Conservation (phyloP, 2,797 vertebrate species). For the Gastrophryne carolinensis region DNA sequence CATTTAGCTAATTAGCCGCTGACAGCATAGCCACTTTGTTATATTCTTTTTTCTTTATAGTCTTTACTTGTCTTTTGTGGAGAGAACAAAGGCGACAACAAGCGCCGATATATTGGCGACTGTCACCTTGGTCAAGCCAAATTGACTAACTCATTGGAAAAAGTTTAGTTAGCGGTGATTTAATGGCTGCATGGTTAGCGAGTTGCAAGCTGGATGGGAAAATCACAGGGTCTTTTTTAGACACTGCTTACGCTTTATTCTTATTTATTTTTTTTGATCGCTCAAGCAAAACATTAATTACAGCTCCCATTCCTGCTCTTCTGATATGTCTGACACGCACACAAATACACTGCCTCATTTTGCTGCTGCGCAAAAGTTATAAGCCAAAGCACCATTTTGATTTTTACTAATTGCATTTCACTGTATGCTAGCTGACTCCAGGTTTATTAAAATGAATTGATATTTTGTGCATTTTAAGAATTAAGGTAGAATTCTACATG, state of each 20-base stretch:
- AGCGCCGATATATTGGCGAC: neutral
- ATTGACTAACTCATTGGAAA: neutral
- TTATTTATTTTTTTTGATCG: slow-evolving; percentile 1
- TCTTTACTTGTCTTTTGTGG: neutral
- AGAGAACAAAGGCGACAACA: neutral
- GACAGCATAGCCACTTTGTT: neutral
- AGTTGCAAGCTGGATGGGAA: neutral
- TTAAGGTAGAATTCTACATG: too few species aligned
- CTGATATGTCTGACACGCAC: neutral
- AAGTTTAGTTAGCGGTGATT: neutral
- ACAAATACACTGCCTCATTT: too few species aligned
- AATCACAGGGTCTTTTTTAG: neutral
- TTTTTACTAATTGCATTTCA: too few species aligned
- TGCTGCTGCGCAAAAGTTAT: too few species aligned
- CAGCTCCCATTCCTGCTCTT: neutral
- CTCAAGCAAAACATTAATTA: slow-evolving; percentile 12
- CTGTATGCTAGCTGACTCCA: too few species aligned
- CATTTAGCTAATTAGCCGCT: neutral
- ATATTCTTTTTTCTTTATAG: neutral
- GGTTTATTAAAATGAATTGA: too few species aligned
- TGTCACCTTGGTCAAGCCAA: neutral
- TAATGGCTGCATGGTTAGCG: neutral
- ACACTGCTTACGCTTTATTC: neutral
- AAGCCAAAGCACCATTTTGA: too few species aligned
- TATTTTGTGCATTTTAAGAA: too few species aligned